Evolutionary conservation across 2,888 invertebrate species (phyloP).

Genomic region (Philopedon plagiatum): DNA sequence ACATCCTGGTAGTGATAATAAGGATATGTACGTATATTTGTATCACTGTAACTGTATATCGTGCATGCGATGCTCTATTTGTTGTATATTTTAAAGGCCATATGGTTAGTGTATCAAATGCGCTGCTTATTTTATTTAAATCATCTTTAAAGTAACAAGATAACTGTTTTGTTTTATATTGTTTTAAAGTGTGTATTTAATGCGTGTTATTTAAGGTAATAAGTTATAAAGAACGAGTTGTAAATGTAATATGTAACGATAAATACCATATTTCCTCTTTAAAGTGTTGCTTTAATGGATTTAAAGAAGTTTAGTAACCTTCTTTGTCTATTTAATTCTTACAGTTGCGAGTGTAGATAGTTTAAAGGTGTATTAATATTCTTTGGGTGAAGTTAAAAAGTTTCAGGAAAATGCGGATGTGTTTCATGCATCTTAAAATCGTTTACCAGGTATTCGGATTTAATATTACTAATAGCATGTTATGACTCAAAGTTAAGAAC

Average conservation of each 20-base stretch:
- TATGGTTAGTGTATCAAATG: constrained; percentile 29
- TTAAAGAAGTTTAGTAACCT: constrained; percentile 20
- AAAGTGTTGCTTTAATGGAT: constrained; percentile 15
- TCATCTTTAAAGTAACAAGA: constrained; percentile 16
- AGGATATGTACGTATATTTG: background rate
- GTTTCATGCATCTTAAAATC: background rate
- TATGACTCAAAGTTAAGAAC: too few species aligned
- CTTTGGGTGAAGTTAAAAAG: constrained; percentile 18
- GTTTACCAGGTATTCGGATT: background rate
- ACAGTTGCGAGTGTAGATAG: background rate
- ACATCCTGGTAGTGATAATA: constrained; percentile 23
- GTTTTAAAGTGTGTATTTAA: constrained; percentile 2
- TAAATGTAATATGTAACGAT: constrained; percentile 1
- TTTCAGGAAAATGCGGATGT: constrained; percentile 3
- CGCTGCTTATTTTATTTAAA: constrained; percentile 31
- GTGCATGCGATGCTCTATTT: constrained; percentile 15
- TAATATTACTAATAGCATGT: too few species aligned
- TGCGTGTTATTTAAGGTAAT: constrained; percentile 1
- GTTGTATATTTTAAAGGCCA: constrained; percentile 22
- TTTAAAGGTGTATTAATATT: constrained; percentile 19
- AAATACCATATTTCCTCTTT: constrained; percentile 25
- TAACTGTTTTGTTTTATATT: constrained; percentile 16
- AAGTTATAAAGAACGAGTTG: constrained; percentile 14
- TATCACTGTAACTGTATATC: constrained; percentile 13
- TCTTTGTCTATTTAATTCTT: constrained; percentile 11